Conservation (phyloP, 2,888 invertebrate genomes). For the Eupeodes latifasciatus region DNA sequence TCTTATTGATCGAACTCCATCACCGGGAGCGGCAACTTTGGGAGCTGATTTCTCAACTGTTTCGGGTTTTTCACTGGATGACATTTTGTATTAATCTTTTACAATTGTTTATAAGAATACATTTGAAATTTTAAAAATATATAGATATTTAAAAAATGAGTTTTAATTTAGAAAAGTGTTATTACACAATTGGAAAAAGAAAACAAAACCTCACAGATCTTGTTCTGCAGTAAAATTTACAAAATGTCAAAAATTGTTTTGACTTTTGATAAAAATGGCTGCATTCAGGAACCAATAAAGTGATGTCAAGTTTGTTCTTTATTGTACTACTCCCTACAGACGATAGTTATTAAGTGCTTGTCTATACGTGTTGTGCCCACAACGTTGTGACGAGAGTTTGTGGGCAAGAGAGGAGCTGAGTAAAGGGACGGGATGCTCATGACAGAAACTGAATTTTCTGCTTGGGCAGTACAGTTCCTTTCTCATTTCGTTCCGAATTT, state of each 20-base stretch:
- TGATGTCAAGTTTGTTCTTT: neutral
- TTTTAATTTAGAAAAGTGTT: neutral
- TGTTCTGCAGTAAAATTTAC: neutral
- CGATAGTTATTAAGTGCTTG: no score
- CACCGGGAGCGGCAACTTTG: conserved; percentile 86
- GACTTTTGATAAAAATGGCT: neutral
- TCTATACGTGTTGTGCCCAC: no score
- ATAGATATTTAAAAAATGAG: neutral
- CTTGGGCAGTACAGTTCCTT: no score
- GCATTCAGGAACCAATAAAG: neutral
- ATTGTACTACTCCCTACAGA: no score
- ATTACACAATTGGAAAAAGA: conserved; percentile 25
- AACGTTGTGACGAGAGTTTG: no score
- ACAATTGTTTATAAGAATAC: neutral
- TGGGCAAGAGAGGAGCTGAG: no score
- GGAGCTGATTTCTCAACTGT: conserved; percentile 19
- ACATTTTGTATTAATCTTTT: conserved; percentile 1
- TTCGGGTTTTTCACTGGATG: conserved; percentile 32
- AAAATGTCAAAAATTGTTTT: conserved; percentile 18
- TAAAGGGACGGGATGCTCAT: no score
- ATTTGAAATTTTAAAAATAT: neutral
- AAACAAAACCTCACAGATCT: neutral
- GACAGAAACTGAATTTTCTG: no score
- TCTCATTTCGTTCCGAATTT: no score
- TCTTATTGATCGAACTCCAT: conserved; percentile 90